Conservation (phyloP, 2,113 vertebrate species). For the Colossoma macropomum region DNA sequence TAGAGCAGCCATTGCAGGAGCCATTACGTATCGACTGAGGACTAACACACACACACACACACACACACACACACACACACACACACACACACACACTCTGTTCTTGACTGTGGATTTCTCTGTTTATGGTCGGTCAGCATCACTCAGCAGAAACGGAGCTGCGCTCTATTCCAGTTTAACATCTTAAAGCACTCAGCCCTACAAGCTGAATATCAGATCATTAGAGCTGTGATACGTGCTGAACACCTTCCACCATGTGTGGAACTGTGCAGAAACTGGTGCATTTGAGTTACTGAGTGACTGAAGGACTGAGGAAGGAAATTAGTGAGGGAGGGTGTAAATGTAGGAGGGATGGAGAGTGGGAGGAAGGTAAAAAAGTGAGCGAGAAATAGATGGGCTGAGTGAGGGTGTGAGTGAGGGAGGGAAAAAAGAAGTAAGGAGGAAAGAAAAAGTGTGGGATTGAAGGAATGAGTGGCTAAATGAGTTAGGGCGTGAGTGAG, state of each 20-base stretch:
- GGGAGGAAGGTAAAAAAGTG: not conserved
- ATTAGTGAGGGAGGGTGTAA: too few relatives aligned
- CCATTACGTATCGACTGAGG: conserved; percentile 69
- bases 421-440: not conserved
- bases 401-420: not conserved
- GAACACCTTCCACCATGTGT: not conserved
- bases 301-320: too few relatives aligned
- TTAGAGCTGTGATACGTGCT: conserved; percentile 20
- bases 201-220: not conserved
- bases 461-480: not conserved
- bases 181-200: not conserved
- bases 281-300: too few relatives aligned
- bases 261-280: too few relatives aligned
- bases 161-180: conserved; percentile 10
- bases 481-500: not conserved
- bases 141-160: conserved; percentile 8
- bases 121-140: not conserved
- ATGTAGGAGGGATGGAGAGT: not conserved
- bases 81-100: not conserved
- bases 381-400: too few relatives aligned
- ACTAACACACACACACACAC: conserved; percentile 41
- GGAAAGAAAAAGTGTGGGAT: not conserved
- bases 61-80: conserved; percentile 31
- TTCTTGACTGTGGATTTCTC: conserved; percentile 9
- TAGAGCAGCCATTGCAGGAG: conserved; percentile 65